Conservation (phyloP, 2,888 invertebrate genomes). For the Pammene aurita region DNA sequence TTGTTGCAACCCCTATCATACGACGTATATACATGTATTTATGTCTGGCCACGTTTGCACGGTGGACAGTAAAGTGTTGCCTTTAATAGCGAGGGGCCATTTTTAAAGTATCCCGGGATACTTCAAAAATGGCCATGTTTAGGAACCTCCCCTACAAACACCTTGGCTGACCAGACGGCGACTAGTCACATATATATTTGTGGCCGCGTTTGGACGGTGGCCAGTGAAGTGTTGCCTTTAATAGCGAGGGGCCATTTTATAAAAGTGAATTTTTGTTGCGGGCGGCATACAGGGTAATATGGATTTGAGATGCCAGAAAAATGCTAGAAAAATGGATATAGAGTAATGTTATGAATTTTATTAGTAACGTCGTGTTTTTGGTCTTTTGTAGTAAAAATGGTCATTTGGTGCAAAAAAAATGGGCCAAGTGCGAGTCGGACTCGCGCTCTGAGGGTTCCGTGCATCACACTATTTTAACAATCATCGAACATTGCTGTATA, state of each 20-base stretch:
- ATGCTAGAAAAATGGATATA: background rate
- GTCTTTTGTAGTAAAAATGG: no score
- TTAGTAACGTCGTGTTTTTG: background rate
- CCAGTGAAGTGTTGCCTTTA: constrained; percentile 35
- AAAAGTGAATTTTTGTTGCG: constrained; percentile 16
- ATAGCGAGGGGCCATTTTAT: constrained; percentile 14
- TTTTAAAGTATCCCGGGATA: background rate
- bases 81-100: constrained; percentile 14
- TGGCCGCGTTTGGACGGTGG: constrained; percentile 9
- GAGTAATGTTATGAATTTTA: background rate
- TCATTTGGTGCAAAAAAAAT: no score
- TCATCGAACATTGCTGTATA: no score
- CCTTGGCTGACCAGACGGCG: background rate
- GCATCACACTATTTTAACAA: no score
- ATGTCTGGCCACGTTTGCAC: constrained; percentile 9
- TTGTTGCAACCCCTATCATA: no score
- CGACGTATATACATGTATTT: background rate
- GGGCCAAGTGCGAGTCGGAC: no score
- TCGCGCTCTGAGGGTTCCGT: no score
- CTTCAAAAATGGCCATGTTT: no score
- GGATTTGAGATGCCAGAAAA: background rate
- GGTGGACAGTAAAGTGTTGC: constrained; percentile 27
- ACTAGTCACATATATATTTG: background rate
- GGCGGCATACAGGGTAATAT: background rate
- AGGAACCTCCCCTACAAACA: no score